Conservation (phyloP, 2,797 vertebrate species). For the Enoplosus armatus region DNA sequence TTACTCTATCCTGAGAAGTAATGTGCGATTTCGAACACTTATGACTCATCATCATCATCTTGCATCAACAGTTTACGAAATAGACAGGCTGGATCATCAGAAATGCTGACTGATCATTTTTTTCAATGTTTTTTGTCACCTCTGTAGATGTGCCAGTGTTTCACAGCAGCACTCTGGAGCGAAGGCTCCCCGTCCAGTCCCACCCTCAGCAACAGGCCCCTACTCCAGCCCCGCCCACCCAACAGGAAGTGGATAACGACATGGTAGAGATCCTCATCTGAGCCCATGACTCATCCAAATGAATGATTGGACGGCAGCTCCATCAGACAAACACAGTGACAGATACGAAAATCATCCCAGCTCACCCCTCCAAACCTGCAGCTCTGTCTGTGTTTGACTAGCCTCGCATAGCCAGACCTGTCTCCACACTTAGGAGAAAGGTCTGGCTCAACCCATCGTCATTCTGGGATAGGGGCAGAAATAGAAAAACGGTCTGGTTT, state of each 20-base stretch:
- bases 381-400: neutral
- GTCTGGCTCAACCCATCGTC: too few species aligned
- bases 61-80: neutral
- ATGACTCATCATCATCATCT: neutral
- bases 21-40: too few species aligned
- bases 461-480: too few species aligned
- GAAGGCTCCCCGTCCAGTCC: constrained; percentile 88
- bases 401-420: too few species aligned
- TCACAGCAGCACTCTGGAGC: constrained; percentile 92
- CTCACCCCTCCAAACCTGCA: constrained; percentile 8
- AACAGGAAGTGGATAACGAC: constrained; percentile 91
- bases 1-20: too few species aligned
- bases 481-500: too few species aligned
- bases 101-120: neutral
- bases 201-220: constrained; percentile 84
- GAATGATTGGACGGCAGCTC: constrained; percentile 1
- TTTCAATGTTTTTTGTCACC: neutral
- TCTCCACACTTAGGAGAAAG: too few species aligned
- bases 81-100: neutral
- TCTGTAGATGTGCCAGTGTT: constrained; percentile 86
- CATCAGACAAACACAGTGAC: neutral
- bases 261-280: constrained; percentile 99
- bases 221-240: constrained; percentile 65
- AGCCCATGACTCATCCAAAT: constrained; percentile 50
- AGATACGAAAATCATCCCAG: neutral